Evolutionary conservation across 2,113 vertebrate species (phyloP).

Genomic region (Acrocephalus kingi): DNA sequence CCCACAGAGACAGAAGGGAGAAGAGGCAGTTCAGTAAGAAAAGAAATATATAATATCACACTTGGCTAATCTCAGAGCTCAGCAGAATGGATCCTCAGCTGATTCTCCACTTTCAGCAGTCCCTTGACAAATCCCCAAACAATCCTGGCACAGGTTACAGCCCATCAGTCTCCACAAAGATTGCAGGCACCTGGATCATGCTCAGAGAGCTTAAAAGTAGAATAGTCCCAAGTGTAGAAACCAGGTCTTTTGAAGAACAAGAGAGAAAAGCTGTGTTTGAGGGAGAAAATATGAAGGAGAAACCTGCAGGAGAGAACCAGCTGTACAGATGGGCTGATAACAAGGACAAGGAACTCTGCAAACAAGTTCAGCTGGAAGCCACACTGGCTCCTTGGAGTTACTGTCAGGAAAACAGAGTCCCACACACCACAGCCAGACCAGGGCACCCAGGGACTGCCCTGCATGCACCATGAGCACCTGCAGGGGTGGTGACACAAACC

Average conservation of each 20-base stretch:
- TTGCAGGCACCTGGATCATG: not conserved
- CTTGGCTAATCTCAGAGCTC: not conserved
- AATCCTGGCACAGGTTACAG: not conserved
- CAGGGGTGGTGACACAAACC: not conserved
- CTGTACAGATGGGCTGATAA: not conserved
- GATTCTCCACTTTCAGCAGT: not conserved
- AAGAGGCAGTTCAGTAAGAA: not conserved
- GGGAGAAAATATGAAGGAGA: not conserved
- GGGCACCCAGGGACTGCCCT: not conserved
- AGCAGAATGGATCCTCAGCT: not conserved
- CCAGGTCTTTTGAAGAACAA: not conserved
- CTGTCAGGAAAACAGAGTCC: not conserved
- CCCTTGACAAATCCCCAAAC: not conserved
- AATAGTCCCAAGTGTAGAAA: not conserved
- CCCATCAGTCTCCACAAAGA: not conserved
- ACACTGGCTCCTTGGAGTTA: not conserved
- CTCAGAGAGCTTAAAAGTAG: not conserved
- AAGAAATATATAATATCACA: accelerated
- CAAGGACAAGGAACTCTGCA: not conserved
- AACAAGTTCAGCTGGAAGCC: not conserved
- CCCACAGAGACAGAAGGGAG: not conserved
- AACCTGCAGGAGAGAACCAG: not conserved
- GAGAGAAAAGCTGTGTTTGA: not conserved
- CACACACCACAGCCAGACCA: not conserved
- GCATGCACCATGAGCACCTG: not conserved